These are phyloP conservation scores for Salmo trutta DNA, from an alignment of 2,797 vertebrate genomes.

Conservation along the genomic window DNA sequence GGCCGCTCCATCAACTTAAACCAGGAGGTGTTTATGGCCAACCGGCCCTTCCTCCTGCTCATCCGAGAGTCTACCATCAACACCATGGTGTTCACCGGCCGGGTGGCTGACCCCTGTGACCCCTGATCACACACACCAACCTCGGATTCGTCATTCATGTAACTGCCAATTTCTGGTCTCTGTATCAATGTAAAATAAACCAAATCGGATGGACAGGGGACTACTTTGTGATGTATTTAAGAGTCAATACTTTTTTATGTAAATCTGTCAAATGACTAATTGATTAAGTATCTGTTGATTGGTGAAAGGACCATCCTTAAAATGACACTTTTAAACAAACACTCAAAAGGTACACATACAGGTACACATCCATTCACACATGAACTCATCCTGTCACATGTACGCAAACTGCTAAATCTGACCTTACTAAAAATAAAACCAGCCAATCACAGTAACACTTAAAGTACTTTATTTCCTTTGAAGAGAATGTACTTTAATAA, in stretches of 20 bases:
- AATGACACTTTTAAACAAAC: neutral
- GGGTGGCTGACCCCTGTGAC: constrained; percentile 84
- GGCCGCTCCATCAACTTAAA: constrained; percentile 85
- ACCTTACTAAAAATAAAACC: constrained; percentile 47
- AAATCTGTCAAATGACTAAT: neutral
- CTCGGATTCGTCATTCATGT: neutral
- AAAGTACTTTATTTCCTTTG: constrained; percentile 80
- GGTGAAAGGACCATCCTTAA: neutral
- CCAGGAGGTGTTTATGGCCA: constrained; percentile 81
- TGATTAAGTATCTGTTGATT: neutral
- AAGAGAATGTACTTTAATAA: constrained; percentile 60
- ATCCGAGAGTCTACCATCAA: constrained; percentile 90
- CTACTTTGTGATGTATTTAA: neutral
- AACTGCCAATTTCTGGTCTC: constrained; percentile 3
- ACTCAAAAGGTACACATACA: neutral
- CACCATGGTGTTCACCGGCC: constrained; percentile 87
- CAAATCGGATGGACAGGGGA: neutral
- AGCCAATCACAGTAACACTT: constrained; percentile 70
- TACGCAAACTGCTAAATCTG: constrained; percentile 25
- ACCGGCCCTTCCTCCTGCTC: constrained; percentile 89
- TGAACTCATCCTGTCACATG: constrained; percentile 23
- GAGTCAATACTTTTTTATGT: neutral
- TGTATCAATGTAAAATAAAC: constrained; percentile 24
- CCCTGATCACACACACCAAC: constrained; percentile 8
- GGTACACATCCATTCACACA: neutral